These are phyloP conservation scores for Ramphastos sulfuratus DNA, from an alignment of 2,113 vertebrate species.

Conservation along the genomic window DNA sequence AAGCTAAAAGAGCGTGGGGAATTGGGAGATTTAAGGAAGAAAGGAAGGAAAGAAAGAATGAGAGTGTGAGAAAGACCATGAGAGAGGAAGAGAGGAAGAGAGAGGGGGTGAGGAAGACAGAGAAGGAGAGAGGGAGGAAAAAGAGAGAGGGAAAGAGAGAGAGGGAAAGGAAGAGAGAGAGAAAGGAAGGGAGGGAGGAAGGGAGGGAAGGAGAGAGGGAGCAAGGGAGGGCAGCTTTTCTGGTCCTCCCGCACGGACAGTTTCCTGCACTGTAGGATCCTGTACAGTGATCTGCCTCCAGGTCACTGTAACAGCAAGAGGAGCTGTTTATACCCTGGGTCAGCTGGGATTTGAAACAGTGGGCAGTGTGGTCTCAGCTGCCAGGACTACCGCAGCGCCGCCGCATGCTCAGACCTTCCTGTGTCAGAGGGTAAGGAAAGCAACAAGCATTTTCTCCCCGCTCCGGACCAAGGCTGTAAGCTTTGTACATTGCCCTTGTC, in stretches of 20 bases:
- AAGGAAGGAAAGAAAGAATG: too few relatives aligned
- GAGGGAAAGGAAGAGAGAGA: too few relatives aligned
- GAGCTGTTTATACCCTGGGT: neutral
- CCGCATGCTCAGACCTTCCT: rapidly evolving
- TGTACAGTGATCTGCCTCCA: neutral
- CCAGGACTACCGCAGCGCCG: rapidly evolving
- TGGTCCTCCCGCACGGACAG: rapidly evolving
- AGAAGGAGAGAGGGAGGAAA: too few relatives aligned
- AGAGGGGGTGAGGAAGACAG: too few relatives aligned
- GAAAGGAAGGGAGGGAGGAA: too few relatives aligned
- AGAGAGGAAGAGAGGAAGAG: too few relatives aligned
- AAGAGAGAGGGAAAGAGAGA: too few relatives aligned
- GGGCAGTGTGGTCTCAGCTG: rapidly evolving
- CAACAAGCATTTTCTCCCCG: neutral
- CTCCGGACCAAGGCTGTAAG: neutral
- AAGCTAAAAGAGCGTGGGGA: neutral
- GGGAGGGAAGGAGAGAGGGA: too few relatives aligned
- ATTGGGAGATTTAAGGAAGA: too few relatives aligned
- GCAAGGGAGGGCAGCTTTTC: neutral
- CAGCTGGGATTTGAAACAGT: rapidly evolving
- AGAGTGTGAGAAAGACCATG: too few relatives aligned
- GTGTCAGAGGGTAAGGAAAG: rapidly evolving
- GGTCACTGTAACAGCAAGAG: rapidly evolving
- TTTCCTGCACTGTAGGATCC: neutral
- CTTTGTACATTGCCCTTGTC: neutral